phyloP scores from a whole-genome alignment of 2,888 invertebrate species.

The Pecten maximus region DNA sequence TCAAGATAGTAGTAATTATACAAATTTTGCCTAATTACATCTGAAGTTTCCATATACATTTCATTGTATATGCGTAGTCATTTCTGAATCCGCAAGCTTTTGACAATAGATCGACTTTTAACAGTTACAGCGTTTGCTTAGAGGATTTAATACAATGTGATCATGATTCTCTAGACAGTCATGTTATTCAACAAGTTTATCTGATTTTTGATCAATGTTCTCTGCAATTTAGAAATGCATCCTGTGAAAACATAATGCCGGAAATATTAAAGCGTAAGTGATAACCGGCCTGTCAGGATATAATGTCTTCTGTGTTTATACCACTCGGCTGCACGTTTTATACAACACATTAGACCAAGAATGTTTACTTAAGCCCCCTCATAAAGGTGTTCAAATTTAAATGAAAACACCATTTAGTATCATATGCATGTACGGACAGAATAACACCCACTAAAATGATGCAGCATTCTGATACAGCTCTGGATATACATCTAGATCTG shows the following conservation, averaged over 20 bases:
- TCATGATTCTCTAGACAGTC: not conserved
- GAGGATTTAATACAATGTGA: not conserved
- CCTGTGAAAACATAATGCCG: not conserved
- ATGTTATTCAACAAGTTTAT: not conserved
- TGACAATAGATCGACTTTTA: not conserved
- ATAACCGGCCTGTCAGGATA: not conserved
- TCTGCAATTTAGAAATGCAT: slow-evolving; percentile 14
- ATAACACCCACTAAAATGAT: slow-evolving; percentile 8
- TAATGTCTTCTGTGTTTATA: not conserved
- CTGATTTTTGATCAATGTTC: slow-evolving; percentile 1
- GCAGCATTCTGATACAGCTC: not conserved
- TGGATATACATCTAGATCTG: slow-evolving; percentile 12
- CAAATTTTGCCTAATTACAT: not conserved
- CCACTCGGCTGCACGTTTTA: not conserved
- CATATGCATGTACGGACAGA: not conserved
- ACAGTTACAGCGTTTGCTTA: not conserved
- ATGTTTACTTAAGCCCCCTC: not conserved
- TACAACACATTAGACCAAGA: not conserved
- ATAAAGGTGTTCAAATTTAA: slow-evolving; percentile 33
- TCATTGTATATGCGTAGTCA: not conserved
- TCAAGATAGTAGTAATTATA: slow-evolving; percentile 10
- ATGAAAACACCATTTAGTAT: slow-evolving; percentile 30
- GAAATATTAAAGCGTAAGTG: not conserved
- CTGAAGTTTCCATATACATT: slow-evolving; percentile 30
- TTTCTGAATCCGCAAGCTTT: not conserved